phyloP scores from a whole-genome alignment of 2,797 vertebrate genomes.

The Cephalopachus bancanus region DNA sequence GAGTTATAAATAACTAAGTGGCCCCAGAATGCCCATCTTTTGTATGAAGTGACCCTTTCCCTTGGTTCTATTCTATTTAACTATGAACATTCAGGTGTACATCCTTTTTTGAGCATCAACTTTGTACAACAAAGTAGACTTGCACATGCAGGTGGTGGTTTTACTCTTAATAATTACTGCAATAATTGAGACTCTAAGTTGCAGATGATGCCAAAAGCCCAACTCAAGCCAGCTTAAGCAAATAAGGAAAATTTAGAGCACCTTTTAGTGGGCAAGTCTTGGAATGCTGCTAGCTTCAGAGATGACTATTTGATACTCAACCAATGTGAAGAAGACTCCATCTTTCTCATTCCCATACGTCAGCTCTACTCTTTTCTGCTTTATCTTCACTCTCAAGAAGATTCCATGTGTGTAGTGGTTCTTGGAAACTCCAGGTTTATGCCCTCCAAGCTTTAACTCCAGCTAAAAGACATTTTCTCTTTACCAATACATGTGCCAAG shows the following conservation, averaged over 20 bases:
- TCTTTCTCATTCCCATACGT: background rate
- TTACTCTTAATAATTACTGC: background rate
- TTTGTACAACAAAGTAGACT: background rate
- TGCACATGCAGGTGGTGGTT: background rate
- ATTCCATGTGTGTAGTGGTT: background rate
- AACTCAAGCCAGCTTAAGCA: background rate
- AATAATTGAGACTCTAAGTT: background rate
- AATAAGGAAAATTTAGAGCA: background rate
- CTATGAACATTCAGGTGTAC: background rate
- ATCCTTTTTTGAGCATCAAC: background rate
- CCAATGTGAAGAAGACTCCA: background rate
- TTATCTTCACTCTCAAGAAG: background rate
- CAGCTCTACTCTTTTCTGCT: background rate
- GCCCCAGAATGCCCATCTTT: background rate
- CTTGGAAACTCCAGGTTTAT: background rate
- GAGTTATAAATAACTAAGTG: background rate
- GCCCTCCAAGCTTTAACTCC: background rate
- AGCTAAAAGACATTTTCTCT: background rate
- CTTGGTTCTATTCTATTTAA: background rate
- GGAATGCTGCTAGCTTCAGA: background rate
- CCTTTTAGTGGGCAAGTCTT: background rate
- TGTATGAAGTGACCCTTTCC: background rate
- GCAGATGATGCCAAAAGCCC: background rate
- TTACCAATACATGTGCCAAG: background rate
- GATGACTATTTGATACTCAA: background rate